These are phyloP conservation scores for Neostethus bicornis DNA, from an alignment of 2,797 vertebrate genomes.

Conservation along the genomic window DNA sequence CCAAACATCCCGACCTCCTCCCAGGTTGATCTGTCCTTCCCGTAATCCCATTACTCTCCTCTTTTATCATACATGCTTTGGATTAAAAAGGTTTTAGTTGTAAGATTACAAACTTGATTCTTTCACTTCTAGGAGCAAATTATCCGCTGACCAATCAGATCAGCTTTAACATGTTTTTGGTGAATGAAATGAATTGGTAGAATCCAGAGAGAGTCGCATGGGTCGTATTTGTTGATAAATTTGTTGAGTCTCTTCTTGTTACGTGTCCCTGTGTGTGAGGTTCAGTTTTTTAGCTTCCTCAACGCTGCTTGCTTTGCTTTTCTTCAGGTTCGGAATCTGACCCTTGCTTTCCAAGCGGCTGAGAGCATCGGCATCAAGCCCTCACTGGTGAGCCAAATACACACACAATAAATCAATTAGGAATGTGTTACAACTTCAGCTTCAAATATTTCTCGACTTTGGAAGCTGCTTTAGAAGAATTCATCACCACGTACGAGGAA, in stretches of 20 bases:
- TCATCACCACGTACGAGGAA: background rate
- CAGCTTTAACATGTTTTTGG: no score
- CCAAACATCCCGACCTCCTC: conserved; percentile 45
- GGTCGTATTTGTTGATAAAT: conserved; percentile 17
- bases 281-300: conserved; percentile 2
- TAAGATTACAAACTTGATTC: background rate
- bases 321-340: conserved; percentile 89
- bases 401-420: conserved; percentile 12
- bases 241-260: conserved; percentile 31
- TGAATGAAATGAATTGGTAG: background rate
- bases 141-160: no score
- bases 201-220: background rate
- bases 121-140: no score
- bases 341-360: conserved; percentile 94
- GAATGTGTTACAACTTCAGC: no score
- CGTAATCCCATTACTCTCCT: conserved; percentile 50
- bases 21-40: conserved; percentile 49
- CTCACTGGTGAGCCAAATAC: conserved; percentile 88
- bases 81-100: conserved; percentile 12
- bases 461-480: background rate
- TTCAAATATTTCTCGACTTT: background rate
- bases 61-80: conserved; percentile 32
- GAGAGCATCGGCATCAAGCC: conserved; percentile 96
- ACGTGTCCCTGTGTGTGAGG: conserved; percentile 33
- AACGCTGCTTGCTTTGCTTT: conserved; percentile 49